Evolutionary conservation across 2,797 vertebrate species (phyloP).

Genomic region (Parambassis ranga): DNA sequence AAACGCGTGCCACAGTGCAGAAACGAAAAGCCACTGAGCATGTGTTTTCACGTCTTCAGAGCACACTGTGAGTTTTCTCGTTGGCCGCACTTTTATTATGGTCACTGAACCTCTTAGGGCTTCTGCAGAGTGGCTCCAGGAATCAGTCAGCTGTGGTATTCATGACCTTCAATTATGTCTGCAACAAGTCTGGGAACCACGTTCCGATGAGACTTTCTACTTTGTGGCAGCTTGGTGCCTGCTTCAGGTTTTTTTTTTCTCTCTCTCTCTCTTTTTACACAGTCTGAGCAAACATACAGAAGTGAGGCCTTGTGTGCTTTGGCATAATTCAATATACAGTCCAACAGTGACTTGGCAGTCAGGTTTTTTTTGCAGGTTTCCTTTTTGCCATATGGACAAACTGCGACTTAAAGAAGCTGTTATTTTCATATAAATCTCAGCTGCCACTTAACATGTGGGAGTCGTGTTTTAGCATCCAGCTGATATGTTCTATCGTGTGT

Average conservation of each 20-base stretch:
- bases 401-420: not conserved
- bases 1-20: slow-evolving; percentile 29
- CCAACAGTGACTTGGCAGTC: slow-evolving; percentile 1
- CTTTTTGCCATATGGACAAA: not conserved
- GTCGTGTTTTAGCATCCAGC: not conserved
- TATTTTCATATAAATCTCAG: slow-evolving; percentile 22
- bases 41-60: slow-evolving; percentile 60
- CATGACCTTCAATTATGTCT: slow-evolving; percentile 69
- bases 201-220: slow-evolving; percentile 38
- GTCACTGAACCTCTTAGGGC: slow-evolving; percentile 56
- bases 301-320: slow-evolving; percentile 28
- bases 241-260: not conserved
- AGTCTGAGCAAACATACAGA: slow-evolving; percentile 23
- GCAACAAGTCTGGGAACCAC: slow-evolving; percentile 41
- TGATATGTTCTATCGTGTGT: not conserved
- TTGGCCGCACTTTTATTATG: slow-evolving; percentile 57
- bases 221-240: slow-evolving; percentile 41
- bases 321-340: slow-evolving; percentile 6
- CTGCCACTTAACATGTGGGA: slow-evolving; percentile 6
- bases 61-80: slow-evolving; percentile 39
- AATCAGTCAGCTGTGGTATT: slow-evolving; percentile 63
- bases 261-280: slow-evolving; percentile 1
- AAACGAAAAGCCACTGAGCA: slow-evolving; percentile 53
- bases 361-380: not conserved
- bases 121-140: slow-evolving; percentile 42